Conservation (phyloP, 2,888 invertebrate genomes). For the Kryphioiulus occultus region DNA sequence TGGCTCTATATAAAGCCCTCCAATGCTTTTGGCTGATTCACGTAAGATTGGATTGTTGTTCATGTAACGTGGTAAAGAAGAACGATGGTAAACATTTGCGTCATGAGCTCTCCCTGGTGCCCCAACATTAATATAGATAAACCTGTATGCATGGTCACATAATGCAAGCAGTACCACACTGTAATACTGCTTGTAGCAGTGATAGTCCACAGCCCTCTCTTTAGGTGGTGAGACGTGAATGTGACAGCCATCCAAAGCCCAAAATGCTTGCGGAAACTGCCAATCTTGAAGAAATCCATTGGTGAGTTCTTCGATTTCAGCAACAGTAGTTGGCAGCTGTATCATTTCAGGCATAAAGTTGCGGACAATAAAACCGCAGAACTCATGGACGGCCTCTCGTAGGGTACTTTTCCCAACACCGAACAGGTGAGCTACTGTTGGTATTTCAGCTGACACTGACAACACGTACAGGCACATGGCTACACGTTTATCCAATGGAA, state of each 20-base stretch:
- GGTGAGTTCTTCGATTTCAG: background rate
- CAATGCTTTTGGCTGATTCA: background rate
- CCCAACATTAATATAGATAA: background rate
- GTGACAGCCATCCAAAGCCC: constrained; percentile 18
- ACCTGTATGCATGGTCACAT: background rate
- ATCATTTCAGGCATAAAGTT: background rate
- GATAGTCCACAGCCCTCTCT: background rate
- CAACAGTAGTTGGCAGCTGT: background rate
- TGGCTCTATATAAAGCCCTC: background rate
- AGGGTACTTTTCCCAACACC: constrained; percentile 14
- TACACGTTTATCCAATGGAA: background rate
- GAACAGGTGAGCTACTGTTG: background rate
- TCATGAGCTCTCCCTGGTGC: background rate
- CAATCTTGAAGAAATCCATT: background rate
- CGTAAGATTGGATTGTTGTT: background rate
- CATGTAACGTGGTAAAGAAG: background rate
- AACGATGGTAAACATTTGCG: constrained; percentile 7
- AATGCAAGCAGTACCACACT: constrained; percentile 10
- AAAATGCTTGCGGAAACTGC: constrained; percentile 41
- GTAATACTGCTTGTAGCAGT: constrained; percentile 4
- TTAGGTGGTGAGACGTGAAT: background rate
- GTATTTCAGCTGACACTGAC: background rate
- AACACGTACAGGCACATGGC: constrained; percentile 41
- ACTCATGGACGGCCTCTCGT: background rate
- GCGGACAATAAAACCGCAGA: background rate